Evolutionary conservation across 2,797 vertebrate genomes (phyloP), one percentile per base, ranked within the genome.

Genomic region (Tenualosa ilisha): DNA sequence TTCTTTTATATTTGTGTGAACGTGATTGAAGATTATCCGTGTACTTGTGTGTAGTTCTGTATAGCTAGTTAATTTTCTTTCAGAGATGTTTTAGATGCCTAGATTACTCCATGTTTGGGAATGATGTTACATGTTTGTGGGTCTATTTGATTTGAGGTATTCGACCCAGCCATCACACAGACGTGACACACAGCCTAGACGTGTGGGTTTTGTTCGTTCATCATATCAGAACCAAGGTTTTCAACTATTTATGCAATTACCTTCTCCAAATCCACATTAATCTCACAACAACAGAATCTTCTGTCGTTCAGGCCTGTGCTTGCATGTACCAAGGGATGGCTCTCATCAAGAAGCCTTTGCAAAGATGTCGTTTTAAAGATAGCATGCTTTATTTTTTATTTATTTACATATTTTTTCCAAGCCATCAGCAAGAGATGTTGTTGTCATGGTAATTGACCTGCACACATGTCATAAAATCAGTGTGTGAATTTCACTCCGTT

Each of bases 241-340:
- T 83, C 79, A 86, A 85, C 68, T 59, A 61, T 85, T 86, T 84
- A 88, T 86, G 86, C 86, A 89, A 89, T 91, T 90, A 87, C 86
- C 89, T 89, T 90, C 84, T 84, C 87, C 87, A 88, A 90, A 91
- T 81, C 86, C 85, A 88, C 86, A 85, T 90, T 88, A 89, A 88
- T 86, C 89, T 95, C 94, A 93, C 92, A 95, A 94, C 89, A 94
- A 90, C 84, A 91, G 94, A 93, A 94, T 94, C 93, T 93, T 92
- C 91, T 88, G 91, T 94, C 92, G 93, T 94, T 89, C 91, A 91
- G 94, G 93, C 93, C 90, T 91, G 91, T 91, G 92, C 92, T 88
- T 86, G 86, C 93, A 89, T 13, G 43, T 20, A 40, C 37, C 37
- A 37, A 46, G 72, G 72, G 20, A 79, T 40, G 37, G 37, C 46